Percentiles rank a stretch among this genome's conserved stretches.
Evolutionary conservation across 2,797 vertebrate species (phyloP).

Genomic region (Periophthalmus magnuspinnatus): DNA sequence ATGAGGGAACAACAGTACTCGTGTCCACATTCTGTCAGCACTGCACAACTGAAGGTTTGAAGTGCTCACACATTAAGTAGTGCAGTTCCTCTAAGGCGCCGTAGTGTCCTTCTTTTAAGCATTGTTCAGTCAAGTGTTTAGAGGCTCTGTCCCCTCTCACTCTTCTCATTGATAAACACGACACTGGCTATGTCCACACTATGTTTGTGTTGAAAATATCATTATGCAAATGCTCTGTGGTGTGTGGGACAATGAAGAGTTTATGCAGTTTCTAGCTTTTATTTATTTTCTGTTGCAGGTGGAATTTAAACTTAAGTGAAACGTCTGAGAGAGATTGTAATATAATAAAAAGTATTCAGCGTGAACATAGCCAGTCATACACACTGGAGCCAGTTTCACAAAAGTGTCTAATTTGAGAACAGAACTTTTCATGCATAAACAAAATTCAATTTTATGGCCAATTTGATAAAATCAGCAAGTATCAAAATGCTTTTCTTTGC

Average conservation of each 20-base stretch:
- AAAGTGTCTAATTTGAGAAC: neutral
- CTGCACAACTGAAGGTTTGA: slow-evolving; percentile 23
- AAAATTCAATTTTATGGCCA: neutral
- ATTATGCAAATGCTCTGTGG: neutral
- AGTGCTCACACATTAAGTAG: slow-evolving; percentile 30
- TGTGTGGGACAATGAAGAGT: neutral
- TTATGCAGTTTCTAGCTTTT: neutral
- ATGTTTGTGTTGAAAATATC: neutral
- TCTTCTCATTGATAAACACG: neutral
- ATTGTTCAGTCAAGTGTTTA: slow-evolving; percentile 4
- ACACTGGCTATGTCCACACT: neutral
- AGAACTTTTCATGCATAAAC: neutral
- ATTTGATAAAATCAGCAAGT: neutral
- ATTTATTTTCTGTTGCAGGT: neutral
- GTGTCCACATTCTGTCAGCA: slow-evolving; percentile 37
- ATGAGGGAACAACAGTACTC: slow-evolving; percentile 8
- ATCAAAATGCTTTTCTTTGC: neutral
- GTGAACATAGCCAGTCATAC: slow-evolving; percentile 1
- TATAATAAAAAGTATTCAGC: neutral
- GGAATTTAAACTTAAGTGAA: neutral
- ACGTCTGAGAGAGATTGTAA: neutral
- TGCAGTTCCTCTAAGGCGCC: slow-evolving; percentile 6
- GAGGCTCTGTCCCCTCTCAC: neutral
- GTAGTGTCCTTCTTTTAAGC: neutral
- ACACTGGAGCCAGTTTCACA: slow-evolving; percentile 1